Evolutionary conservation across 2,113 vertebrate species (phyloP), one percentile per base, ranked within the genome.

Genomic region (Collichthys lucidus): DNA sequence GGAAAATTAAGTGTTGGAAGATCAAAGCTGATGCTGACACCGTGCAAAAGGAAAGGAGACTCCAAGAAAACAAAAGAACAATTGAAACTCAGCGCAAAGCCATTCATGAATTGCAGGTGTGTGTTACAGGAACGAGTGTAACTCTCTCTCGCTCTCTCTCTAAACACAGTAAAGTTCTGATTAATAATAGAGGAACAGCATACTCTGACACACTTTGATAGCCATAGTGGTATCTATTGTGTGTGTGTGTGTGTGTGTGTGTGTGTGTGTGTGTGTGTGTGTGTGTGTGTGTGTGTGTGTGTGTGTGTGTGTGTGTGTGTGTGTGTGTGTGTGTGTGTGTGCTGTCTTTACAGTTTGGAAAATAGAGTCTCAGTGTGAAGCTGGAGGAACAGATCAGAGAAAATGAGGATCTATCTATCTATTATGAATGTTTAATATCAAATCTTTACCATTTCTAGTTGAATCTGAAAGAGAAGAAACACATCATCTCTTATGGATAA

Each of bases 1-100:
- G 97, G 86, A 99, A 96, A 93, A 96, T 99, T 71, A 97, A 96
- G 88, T 91, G 47, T 44, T 99, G 98, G 98, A 98, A 99, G 91
- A 59, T 95, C 40, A 93, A 80, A 87, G 78, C 94, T 60, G 96
- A 98, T 71, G 94, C 90, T 86, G 96, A 98, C 57, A 81, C 95
- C 40, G 93, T 91, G 53, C 94, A 98, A 89, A 97, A 96, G 79
- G 97, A 98, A 85, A 96, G 91, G 73, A 96, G 92, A 72, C 91
- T 98, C 26, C 96, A 97, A 87, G 97, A 98, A 89, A 96, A 95
- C 22, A 96, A 91, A 86, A 97, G 94, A 91, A 96, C 94, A 69
- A 96, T 97, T 88, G 97, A 98, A 94, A 95, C 93, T 55, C 97
- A 97, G 56, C 96, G 96, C 79, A 98, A 97, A 96, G 94, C 96